phyloP scores from a whole-genome alignment of 1,140 invertebrate species.

The Diorhabda elongata region DNA sequence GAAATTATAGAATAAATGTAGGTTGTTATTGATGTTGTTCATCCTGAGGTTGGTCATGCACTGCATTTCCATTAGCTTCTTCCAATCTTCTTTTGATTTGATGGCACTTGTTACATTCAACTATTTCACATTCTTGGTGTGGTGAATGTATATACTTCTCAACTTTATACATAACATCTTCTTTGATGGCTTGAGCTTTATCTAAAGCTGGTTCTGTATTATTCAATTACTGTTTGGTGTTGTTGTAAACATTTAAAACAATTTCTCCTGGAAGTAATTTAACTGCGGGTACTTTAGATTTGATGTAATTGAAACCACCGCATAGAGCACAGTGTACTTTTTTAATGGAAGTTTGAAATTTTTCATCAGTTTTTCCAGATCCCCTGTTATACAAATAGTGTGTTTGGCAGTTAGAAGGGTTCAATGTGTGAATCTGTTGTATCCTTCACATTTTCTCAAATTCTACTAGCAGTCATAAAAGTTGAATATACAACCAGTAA shows the following conservation, averaged over 20 bases:
- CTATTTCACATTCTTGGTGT: slow-evolving; percentile 10
- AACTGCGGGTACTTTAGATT: slow-evolving; percentile 50
- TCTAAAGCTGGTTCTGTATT: slow-evolving; percentile 41
- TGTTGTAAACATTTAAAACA: slow-evolving; percentile 53
- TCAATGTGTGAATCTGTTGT: slow-evolving; percentile 54
- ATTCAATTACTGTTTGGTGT: slow-evolving; percentile 54
- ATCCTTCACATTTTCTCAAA: slow-evolving; percentile 57
- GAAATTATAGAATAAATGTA: not conserved
- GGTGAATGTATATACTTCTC: slow-evolving; percentile 32
- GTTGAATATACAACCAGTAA: slow-evolving; percentile 55
- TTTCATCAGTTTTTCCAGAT: slow-evolving; percentile 50
- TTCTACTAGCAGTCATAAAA: slow-evolving; percentile 50
- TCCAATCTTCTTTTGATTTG: slow-evolving; percentile 10
- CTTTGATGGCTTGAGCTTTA: slow-evolving; percentile 33
- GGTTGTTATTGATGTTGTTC: not conserved
- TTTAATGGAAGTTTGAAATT: slow-evolving; percentile 50
- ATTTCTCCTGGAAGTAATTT: slow-evolving; percentile 47
- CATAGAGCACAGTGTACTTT: slow-evolving; percentile 50
- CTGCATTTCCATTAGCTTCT: not conserved
- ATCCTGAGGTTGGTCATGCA: not conserved
- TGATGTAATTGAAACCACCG: slow-evolving; percentile 50
- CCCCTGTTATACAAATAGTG: slow-evolving; percentile 49
- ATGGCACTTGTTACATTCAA: slow-evolving; percentile 11
- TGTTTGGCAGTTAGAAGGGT: slow-evolving; percentile 55
- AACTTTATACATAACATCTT: slow-evolving; percentile 37